Evolutionary conservation across 1,140 invertebrate genomes (phyloP).

Genomic region (Monomorium pharaonis): DNA sequence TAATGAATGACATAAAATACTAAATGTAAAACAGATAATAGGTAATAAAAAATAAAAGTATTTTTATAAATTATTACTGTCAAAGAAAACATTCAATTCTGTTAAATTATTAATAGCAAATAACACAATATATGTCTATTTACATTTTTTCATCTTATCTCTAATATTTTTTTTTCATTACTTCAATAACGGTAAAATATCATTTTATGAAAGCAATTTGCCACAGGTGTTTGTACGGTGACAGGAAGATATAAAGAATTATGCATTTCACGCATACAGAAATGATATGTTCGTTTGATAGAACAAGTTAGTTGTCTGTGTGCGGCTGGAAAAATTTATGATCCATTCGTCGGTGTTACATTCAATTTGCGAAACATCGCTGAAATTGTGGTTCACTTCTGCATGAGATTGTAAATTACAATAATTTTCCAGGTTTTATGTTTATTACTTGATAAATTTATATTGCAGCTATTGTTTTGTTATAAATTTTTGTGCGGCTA

Average conservation of each 20-base stretch:
- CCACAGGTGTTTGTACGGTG: neutral
- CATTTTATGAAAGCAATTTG: slow-evolving; percentile 15
- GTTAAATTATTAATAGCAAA: neutral
- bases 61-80: neutral
- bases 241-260: slow-evolving; percentile 13
- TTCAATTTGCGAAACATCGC: slow-evolving; percentile 41
- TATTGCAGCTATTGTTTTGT: neutral
- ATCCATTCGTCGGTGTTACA: slow-evolving; percentile 37
- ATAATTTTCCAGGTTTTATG: slow-evolving; percentile 22
- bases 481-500: neutral
- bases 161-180: neutral
- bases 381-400: slow-evolving; percentile 23
- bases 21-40: slow-evolving; percentile 22
- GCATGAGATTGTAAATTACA: slow-evolving; percentile 5
- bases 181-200: neutral
- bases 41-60: neutral
- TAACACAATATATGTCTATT: neutral
- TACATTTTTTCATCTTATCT: neutral
- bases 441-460: neutral
- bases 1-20: neutral
- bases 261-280: slow-evolving; percentile 3
- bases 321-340: slow-evolving; percentile 13
- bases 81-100: neutral
- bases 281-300: slow-evolving; percentile 15
- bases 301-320: slow-evolving; percentile 5